Evolutionary conservation across 1,140 invertebrate species (phyloP).

Genomic region (Pygmarrhopalites habei): DNA sequence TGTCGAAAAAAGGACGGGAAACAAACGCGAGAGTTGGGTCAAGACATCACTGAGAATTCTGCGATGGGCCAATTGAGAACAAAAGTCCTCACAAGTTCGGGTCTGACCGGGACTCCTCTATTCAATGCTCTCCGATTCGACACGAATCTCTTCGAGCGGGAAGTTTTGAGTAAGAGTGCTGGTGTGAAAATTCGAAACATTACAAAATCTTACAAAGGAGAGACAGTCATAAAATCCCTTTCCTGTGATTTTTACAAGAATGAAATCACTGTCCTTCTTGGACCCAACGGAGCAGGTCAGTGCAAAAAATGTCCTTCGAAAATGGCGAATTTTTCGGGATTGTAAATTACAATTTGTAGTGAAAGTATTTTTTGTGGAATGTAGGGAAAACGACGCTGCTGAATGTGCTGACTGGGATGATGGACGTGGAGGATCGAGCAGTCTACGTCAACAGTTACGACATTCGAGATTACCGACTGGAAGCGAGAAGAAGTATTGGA

Average conservation of each 20-base stretch:
- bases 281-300: conserved; percentile 50
- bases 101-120: conserved; percentile 46
- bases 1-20: not conserved
- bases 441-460: conserved; percentile 58
- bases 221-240: conserved; percentile 38
- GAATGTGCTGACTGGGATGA: conserved; percentile 42
- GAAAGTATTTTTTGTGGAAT: too few relatives aligned
- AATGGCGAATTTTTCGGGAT: too few relatives aligned
- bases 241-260: conserved; percentile 49
- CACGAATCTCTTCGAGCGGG: conserved; percentile 40
- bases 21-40: not conserved
- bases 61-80: not conserved
- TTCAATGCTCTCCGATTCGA: conserved; percentile 42
- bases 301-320: too few relatives aligned
- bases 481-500: conserved; percentile 55
- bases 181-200: conserved; percentile 40
- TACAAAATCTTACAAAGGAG: conserved; percentile 19
- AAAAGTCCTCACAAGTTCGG: conserved; percentile 41
- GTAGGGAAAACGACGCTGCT: conserved; percentile 52
- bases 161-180: conserved; percentile 28
- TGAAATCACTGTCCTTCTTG: conserved; percentile 52
- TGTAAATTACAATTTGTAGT: too few relatives aligned
- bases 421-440: conserved; percentile 45
- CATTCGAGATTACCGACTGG: conserved; percentile 48
- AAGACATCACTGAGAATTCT: not conserved